Percentiles rank a stretch among this genome's conserved stretches.
Conservation (phyloP, 2,797 vertebrate species). For the Melopsittacus undulatus region DNA sequence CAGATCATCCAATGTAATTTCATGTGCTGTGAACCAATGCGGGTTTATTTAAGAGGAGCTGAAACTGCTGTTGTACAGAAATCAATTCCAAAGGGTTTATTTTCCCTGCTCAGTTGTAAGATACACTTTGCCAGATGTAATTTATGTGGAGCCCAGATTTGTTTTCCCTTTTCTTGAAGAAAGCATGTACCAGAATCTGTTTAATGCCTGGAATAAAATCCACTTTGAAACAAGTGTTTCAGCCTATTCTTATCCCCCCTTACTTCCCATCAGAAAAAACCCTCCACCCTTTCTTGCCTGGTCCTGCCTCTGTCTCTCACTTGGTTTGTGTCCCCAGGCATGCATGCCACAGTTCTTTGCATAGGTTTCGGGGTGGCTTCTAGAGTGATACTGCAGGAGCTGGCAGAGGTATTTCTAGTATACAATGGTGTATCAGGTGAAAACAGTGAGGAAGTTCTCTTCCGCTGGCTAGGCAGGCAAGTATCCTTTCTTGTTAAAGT, state of each 20-base stretch:
- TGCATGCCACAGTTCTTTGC: neutral
- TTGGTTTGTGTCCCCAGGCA: neutral
- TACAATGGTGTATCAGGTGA: neutral
- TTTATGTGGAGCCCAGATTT: conserved; percentile 56
- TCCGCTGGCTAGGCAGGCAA: neutral
- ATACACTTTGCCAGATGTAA: conserved; percentile 59
- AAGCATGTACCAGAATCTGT: conserved; percentile 78
- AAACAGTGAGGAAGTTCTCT: neutral
- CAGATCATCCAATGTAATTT: neutral
- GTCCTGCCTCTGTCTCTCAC: neutral
- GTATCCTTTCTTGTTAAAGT: neutral
- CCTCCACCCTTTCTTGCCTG: neutral
- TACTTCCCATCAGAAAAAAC: neutral
- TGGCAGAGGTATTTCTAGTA: neutral
- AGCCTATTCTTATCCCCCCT: conserved; percentile 13
- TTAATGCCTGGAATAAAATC: conserved; percentile 79
- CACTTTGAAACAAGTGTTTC: conserved; percentile 65
- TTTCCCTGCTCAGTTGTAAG: conserved; percentile 43
- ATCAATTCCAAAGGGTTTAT: conserved; percentile 47
- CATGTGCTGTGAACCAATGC: neutral
- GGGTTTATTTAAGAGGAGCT: conserved; percentile 43
- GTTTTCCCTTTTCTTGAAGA: conserved; percentile 75
- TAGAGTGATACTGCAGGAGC: neutral
- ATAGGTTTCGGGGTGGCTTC: neutral
- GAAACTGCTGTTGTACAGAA: conserved; percentile 50